Evolutionary conservation across 2,888 invertebrate species (phyloP), one percentile per base, ranked within the genome.

Genomic region (Orthosia incerta): DNA sequence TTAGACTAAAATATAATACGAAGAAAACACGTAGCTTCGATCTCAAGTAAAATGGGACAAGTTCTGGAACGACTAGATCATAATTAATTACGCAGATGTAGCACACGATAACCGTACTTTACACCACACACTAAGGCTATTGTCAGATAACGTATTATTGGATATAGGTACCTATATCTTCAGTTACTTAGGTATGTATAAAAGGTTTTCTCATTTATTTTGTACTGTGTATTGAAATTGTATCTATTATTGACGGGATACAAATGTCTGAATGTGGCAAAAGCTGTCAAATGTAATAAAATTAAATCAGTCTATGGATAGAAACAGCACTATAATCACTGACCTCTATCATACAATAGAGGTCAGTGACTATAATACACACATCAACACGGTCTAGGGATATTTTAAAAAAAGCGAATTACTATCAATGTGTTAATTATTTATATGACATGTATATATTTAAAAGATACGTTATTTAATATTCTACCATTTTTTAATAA

Each of bases 221-320:
- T 45, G 15, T 45, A 20, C 45, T 39, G 39, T 39, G 39, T 45
- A 11, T 39, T 51, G 0, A 26, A 16, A 56, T 53, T 20, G 18
- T 57, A 45, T 31, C 31, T 31, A 0, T 60, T 9, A 60, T 45
- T 45, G 15, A 2, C 4, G 20, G 20, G 3, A 45, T 45, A 3
- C 59, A 31, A 31, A 60, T 60, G 39, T 7, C 39, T 45, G 15
- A 45, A 45, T 20, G n/a, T 20, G 59, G n/a, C 39, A 60, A 23
- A 45, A 45, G 26, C 45, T 46, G 60, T 60, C 60, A 60, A 45
- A 45, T 45, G n/a, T 39, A 15, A 59, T 45, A 46, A 45, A 74
- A 53, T 46, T 4, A 46, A 26, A 46, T 18, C 20, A 18, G 53
- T 76, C 46, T 76, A 53, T 65, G 67, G 31, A n/a, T 76, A 51